Base-by-base conservation (phyloP, 2,797 vertebrate species). In the Zalophus californianus region DNA sequence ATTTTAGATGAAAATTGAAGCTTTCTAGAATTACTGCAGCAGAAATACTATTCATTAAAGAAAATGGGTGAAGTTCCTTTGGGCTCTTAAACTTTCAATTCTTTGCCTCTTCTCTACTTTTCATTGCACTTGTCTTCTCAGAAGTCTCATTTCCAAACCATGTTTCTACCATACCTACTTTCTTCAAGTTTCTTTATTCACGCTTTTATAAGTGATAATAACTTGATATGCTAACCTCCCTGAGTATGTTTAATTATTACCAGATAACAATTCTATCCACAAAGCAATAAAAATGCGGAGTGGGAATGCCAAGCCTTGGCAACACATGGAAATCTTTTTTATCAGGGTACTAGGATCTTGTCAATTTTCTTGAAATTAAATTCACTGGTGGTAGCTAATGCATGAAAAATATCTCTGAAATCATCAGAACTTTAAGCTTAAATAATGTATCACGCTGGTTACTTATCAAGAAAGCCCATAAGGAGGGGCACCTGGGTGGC, bases 341-440 rank as follows among this genome's bases (percentile, higher is more conserved):
- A 89, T 86, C 27, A 20, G 52, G 18, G 5, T 10, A 13, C 38
- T 16, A 18, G 58, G 32, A 7, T n/a, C 23, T 86, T 96, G 44
- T 50, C 0, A 2, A 12, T 97, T 70, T 93, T 93, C 41, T 73
- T 86, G n/a, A 72, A 78, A 73, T 80, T 86, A 95, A 85, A 82
- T 70, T 73, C 48, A 66, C 27, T 62, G 52, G 6, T 44, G 8
- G 58, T 54, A 86, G 62, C 68, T 79, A 95, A 70, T 66, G 3
- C 8, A 15, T 72, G 52, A 86, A 90, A 50, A 1, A 1, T 21
- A 50, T 70, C 41, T 84, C 10, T 38, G 38, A 83, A 66, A 20
- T 68, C 66, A 80, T 52, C 25, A 54, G n/a, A 21, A 72, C 10
- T 56, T 78, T 68, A 60, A 80, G 35, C 75, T 94, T 52, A 82